Percentiles rank a stretch among this genome's conserved stretches.
Conservation (phyloP, 2,113 vertebrate species). For the Oxyruncus cristatus region DNA sequence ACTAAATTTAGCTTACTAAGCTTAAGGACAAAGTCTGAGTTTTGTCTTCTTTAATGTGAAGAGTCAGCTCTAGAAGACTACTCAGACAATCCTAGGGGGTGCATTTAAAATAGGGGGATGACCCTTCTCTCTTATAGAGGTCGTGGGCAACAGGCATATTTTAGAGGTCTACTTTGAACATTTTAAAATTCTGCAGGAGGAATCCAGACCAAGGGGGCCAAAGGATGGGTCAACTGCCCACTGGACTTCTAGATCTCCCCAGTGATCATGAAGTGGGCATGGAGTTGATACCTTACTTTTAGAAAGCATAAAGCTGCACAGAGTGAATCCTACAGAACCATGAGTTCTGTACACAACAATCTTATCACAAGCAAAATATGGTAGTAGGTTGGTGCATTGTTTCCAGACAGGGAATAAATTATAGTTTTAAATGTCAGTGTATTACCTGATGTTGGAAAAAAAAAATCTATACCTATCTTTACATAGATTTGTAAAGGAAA, state of each 20-base stretch:
- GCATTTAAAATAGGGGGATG: background rate
- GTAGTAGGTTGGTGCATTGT: background rate
- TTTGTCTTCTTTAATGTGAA: background rate
- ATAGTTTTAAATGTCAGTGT: background rate
- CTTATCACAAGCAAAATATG: background rate
- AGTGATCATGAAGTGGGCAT: background rate
- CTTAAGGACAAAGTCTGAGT: background rate
- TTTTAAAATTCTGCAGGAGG: background rate
- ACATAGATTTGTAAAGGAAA: background rate
- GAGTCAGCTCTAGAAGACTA: background rate
- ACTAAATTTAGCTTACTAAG: background rate
- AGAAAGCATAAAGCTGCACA: background rate
- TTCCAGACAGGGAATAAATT: background rate
- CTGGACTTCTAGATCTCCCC: background rate
- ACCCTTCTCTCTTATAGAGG: background rate
- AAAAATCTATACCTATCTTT: background rate
- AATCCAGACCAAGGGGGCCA: background rate
- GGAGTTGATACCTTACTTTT: background rate
- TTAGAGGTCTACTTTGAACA: background rate
- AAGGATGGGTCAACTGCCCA: background rate
- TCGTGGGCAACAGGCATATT: background rate
- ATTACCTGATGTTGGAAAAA: background rate
- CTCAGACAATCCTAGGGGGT: background rate
- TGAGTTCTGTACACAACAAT: no score
- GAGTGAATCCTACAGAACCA: background rate